Base-by-base conservation (phyloP, 2,888 invertebrate species). In the Phyllotreta striolata region DNA sequence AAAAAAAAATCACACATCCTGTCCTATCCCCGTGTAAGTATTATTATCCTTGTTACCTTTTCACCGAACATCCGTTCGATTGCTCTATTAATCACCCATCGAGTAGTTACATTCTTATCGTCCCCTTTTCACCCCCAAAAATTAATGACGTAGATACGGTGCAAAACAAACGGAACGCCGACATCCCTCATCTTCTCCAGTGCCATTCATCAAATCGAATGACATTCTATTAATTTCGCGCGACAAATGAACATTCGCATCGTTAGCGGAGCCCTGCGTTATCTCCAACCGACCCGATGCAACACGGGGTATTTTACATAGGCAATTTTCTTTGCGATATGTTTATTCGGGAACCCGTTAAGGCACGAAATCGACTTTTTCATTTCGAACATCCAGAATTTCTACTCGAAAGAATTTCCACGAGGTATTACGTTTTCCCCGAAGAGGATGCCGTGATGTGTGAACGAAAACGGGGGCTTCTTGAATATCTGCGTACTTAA, bases 181-280 rank as follows among this genome's bases (percentile, higher is more conserved):
- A 57, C 57, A 47, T 46, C n/a, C 47, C 47, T 38, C 46, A 39
- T 39, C 14, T 57, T 57, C 47, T 47, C 37, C 24, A 57, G 46
- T 24, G 47, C 47, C 12, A 57, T 47, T 46, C 47, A 55, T 57
- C 57, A 57, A 14, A 13, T 24, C 47, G 39, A 57, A 57, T 57
- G 57, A 47, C 57, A 57, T 57, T 46, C 57, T 57, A 47, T 57
- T 57, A 47, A 57, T 57, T 47, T 57, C 8, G 37, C 39, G 39
- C 14, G 47, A 47, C 57, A 46, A 57, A 57, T 57, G 47, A 46
- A 57, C 57, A 47, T 46, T n/a, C 44, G 44, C 14, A 56, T 46
- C 44, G 47, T 56, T 56, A 46, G 39, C 13, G 47, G 39, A 10
- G 14, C 24, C 37, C 44, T 9, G 12, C 37, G 44, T 57, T 12